Evolutionary conservation across 1,140 invertebrate species (phyloP), one percentile per base, ranked within the genome.

Genomic region (Hestina assimilis): DNA sequence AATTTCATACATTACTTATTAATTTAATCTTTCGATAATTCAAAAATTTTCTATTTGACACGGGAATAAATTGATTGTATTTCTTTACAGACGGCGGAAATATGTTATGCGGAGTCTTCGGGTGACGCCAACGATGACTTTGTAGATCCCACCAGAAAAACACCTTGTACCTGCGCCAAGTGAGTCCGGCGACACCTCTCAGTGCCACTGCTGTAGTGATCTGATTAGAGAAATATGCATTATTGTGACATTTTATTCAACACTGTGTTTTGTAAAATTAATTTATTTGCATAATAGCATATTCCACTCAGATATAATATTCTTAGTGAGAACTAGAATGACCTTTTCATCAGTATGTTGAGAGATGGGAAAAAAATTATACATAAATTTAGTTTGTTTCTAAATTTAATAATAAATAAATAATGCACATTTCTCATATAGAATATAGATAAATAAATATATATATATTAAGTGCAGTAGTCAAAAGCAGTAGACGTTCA

Each of bases 141-240:
- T 87, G 90, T 93, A 38, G 97, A 99, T 89, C 93, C 96, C 61
- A 93, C 93, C 51, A 91, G 93, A 75, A 96, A 95, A 88, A 92
- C 93, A 67, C 91, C 90, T 66, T 97, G 95, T 87, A 91, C 92
- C 75, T 97, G 96, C 89, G 93, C 93, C 80, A 93, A 92, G 92
- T 93, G 85, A 92, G 92, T 91, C 41, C 21, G 7, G 6, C 12
- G 8, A 19, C 31, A 9, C 11, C 3, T 11, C 24, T n/a, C 11
- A 17, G 7, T 21, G 42, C 43, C 29, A 45, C 20, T n/a, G 33
- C 41, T 53, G 24, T 59, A 53, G 48, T 28, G 29, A 15, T 41
- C 17, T 41, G 6, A 5, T 31, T n/a, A 19, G 28, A 54, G 23
- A 23, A 61, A 61, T 61, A 50, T 55, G 54, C 38, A 50, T 57